Conservation (phyloP, 2,797 vertebrate genomes). For the Chelmon rostratus region DNA sequence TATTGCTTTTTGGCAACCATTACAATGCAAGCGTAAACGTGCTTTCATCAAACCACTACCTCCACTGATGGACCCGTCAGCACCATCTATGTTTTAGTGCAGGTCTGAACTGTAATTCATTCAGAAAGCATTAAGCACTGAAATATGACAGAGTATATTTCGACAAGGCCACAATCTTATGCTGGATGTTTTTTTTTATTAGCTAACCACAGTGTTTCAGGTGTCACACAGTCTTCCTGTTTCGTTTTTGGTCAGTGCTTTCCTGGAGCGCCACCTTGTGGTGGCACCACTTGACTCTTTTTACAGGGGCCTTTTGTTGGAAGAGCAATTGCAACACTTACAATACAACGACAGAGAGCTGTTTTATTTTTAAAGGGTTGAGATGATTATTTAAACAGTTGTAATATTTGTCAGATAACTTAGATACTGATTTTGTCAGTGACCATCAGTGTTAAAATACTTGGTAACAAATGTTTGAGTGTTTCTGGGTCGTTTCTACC, state of each 20-base stretch:
- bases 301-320: no score
- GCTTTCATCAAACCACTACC: neutral
- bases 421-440: neutral
- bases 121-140: neutral
- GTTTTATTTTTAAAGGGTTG: neutral
- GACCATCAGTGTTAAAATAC: neutral
- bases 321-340: neutral
- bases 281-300: neutral
- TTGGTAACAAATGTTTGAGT: neutral
- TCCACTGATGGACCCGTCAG: neutral
- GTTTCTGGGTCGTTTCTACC: neutral
- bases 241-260: neutral
- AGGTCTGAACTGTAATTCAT: neutral
- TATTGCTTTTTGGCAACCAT: neutral
- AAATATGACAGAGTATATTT: neutral
- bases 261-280: slow-evolving; percentile 48
- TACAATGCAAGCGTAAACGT: neutral
- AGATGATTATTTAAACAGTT: neutral
- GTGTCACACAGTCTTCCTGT: neutral
- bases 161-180: neutral
- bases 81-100: neutral
- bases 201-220: neutral
- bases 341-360: neutral
- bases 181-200: neutral
- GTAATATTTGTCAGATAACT: neutral